phyloP scores from a whole-genome alignment of 2,797 vertebrate species.

The Gallinago nigripennis region DNA sequence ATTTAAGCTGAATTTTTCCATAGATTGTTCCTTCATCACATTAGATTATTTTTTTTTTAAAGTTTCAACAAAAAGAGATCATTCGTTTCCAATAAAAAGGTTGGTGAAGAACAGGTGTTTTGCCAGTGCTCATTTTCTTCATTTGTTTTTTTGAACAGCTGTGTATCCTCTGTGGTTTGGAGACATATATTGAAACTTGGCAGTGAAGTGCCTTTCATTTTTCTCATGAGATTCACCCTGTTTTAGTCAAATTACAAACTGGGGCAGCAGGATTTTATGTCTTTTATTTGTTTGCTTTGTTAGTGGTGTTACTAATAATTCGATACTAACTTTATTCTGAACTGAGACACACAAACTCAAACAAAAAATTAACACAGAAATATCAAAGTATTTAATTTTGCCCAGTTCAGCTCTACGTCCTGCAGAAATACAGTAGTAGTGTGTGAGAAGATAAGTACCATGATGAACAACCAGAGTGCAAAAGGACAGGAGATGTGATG shows the following conservation, averaged over 20 bases:
- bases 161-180: neutral
- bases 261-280: neutral
- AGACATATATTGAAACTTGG: neutral
- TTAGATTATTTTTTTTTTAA: neutral
- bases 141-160: neutral
- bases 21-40: neutral
- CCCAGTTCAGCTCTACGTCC: neutral
- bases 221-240: neutral
- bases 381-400: neutral
- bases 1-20: neutral
- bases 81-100: neutral
- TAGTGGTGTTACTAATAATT: neutral
- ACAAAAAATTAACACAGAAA: neutral
- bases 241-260: neutral
- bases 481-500: neutral
- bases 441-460: neutral
- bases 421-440: neutral
- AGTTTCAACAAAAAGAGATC: neutral
- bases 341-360: neutral
- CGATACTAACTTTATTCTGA: neutral
- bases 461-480: neutral
- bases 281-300: neutral
- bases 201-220: neutral
- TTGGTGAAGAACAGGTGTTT: neutral
- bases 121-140: neutral